Conservation (phyloP, 2,888 invertebrate species). For the Taenaris catops region DNA sequence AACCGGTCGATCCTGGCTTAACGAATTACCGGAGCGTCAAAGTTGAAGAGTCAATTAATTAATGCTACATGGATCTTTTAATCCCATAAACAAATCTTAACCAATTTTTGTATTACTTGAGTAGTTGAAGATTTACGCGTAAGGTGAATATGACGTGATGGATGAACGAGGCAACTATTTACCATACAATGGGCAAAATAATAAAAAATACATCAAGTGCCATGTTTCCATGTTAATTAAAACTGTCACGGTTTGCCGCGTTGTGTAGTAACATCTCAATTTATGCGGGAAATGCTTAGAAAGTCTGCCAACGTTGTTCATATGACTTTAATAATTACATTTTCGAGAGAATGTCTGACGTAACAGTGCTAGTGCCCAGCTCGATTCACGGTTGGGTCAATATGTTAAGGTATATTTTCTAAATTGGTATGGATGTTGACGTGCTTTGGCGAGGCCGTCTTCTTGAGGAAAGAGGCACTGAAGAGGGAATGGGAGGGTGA, state of each 20-base stretch:
- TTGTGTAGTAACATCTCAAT: slow-evolving; percentile 53
- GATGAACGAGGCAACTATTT: slow-evolving; percentile 63
- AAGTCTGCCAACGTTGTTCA: slow-evolving; percentile 19
- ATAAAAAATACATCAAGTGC: slow-evolving; percentile 50
- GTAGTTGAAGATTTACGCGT: background rate
- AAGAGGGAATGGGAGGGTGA: too few species aligned
- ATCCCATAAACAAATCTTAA: too few species aligned
- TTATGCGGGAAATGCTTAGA: slow-evolving; percentile 31
- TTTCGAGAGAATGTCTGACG: slow-evolving; percentile 10
- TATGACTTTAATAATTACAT: slow-evolving; percentile 19
- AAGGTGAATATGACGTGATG: slow-evolving; percentile 67
- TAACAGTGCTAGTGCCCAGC: too few species aligned
- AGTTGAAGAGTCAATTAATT: too few species aligned
- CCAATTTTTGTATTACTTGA: background rate
- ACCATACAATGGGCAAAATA: slow-evolving; percentile 73
- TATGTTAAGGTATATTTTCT: too few species aligned
- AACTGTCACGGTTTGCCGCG: slow-evolving; percentile 58
- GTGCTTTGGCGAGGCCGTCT: too few species aligned
- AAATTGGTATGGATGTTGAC: too few species aligned
- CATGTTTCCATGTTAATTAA: slow-evolving; percentile 71
- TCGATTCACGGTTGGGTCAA: too few species aligned
- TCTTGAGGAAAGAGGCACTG: too few species aligned
- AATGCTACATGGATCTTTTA: too few species aligned
- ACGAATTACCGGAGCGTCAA: too few species aligned
- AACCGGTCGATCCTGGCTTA: too few species aligned